phyloP scores from a whole-genome alignment of 2,888 invertebrate genomes.

The Sphaerophoria taeniata region DNA sequence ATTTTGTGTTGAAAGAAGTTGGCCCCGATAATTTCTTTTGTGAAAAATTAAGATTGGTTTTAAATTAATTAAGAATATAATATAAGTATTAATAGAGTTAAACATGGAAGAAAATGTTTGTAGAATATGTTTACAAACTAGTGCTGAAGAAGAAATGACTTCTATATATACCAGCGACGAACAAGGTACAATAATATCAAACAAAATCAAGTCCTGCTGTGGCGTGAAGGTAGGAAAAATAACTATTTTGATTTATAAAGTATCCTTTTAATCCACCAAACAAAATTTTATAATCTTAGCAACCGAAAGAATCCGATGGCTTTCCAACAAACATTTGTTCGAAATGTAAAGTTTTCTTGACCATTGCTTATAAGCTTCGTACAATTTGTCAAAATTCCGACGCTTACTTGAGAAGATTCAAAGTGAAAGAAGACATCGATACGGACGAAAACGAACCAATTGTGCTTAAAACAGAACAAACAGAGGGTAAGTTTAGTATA shows the following conservation, averaged over 20 bases:
- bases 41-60: background rate
- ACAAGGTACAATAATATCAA: constrained; percentile 74
- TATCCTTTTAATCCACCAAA: background rate
- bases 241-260: background rate
- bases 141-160: constrained; percentile 77
- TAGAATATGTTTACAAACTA: constrained; percentile 79
- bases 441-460: constrained; percentile 45
- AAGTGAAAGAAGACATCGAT: constrained; percentile 67
- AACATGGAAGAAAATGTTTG: constrained; percentile 76
- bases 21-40: background rate
- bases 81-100: background rate
- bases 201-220: constrained; percentile 79
- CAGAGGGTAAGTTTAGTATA: constrained; percentile 15
- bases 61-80: background rate
- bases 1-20: no score
- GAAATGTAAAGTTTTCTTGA: constrained; percentile 79
- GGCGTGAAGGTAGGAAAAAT: constrained; percentile 77
- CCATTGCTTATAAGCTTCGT: constrained; percentile 80
- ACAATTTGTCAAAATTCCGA: constrained; percentile 81
- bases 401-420: constrained; percentile 79
- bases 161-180: constrained; percentile 77
- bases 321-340: constrained; percentile 80
- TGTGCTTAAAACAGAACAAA: background rate
- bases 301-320: constrained; percentile 76
- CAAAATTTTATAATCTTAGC: constrained; percentile 74